Evolutionary conservation across 1,140 invertebrate genomes (phyloP), one percentile per base, ranked within the genome.

Genomic region (Episyrphus balteatus): DNA sequence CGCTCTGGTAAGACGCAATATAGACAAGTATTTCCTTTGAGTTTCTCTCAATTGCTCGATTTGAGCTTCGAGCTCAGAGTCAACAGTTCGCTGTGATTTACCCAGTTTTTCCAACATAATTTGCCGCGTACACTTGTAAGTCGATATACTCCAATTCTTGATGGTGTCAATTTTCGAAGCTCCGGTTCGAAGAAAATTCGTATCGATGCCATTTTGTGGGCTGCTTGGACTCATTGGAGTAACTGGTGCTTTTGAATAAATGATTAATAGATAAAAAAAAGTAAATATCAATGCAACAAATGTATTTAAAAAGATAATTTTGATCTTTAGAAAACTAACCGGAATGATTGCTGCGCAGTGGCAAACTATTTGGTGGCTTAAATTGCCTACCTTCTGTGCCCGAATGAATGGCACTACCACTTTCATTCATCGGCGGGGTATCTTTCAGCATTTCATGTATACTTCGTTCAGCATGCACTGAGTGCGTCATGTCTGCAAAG

Each of bases 91-190:
- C 13, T 89, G 89, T 34, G 87, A 84, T 74, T 95, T 95, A 3
- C 93, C 93, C 39, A 97, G 73, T 71, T 91, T 93, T 68, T 97
- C 92, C 59, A 92, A 89, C 70, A 98, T 83, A 38, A 94, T 75
- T 68, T 98, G 93, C 55, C 88, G 88, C 1, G 92, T 96, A 64
- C 92, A 97, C 70, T 97, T 97, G 64, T 94, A 97, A 1, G 93
- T 96, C 46, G 92, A 94, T 61, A 96, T 88, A 59, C 91, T 90
- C 94, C 94, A 98, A 61, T 89, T 91, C 67, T 89, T 91, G 36
- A 97, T 74, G 33, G 83, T 82, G 66, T 96, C 92, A 63, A 97
- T 87, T 71, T 82, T 86, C 54, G 78, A 88, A 52, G 72, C 73
- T 19, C 81, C 74, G 38, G 75, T 76, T 57, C 79, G 79, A 30